These are phyloP conservation scores for Pantherophis vulpinus DNA, from an alignment of 2,797 vertebrate species.

Conservation along the genomic window DNA sequence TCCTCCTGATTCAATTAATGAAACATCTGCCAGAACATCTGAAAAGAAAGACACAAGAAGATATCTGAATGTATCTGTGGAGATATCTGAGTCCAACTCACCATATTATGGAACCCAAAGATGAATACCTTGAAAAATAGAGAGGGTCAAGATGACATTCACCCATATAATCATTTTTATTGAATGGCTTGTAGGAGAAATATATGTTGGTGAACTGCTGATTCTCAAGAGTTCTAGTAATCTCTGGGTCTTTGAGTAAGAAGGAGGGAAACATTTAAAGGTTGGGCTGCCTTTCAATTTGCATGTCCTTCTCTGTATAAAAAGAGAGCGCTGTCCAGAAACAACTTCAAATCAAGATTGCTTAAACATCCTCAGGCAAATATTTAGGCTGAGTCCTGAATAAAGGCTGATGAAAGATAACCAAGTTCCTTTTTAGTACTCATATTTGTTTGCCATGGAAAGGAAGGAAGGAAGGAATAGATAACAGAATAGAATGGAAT, in stretches of 20 bases:
- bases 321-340: background rate
- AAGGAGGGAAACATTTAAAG: background rate
- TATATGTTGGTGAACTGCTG: background rate
- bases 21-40: background rate
- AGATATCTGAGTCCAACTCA: background rate
- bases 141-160: background rate
- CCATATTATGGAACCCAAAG: no score
- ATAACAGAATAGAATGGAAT: no score
- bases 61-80: no score
- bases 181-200: background rate
- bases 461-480: no score
- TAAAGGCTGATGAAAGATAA: no score
- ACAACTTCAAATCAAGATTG: no score
- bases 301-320: background rate
- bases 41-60: background rate
- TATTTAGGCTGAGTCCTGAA: no score
- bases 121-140: background rate
- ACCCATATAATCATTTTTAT: background rate
- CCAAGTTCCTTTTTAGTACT: no score
- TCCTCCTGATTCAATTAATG: slow-evolving; percentile 11
- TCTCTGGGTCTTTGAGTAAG: background rate
- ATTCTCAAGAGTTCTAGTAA: background rate
- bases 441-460: no score
- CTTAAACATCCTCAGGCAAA: no score
- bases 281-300: background rate